Conservation (phyloP, 2,113 vertebrate genomes). For the Leptobrachium ailaonicum region DNA sequence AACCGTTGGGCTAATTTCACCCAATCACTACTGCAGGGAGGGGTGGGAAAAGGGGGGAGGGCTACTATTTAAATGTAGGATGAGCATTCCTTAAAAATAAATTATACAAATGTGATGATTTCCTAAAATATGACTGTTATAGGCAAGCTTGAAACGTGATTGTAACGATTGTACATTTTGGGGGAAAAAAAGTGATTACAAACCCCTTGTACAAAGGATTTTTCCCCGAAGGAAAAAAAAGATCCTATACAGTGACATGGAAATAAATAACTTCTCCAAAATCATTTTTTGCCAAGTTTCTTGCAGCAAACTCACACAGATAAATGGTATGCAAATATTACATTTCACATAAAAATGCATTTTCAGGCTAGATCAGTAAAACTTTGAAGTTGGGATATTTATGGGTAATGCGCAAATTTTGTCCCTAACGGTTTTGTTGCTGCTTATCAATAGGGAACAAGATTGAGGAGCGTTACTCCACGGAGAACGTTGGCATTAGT, state of each 20-base stretch:
- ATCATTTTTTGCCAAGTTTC: not conserved
- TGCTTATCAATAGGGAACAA: conserved; percentile 41
- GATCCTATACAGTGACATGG: too few species aligned
- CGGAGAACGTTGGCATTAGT: not conserved
- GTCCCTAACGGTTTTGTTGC: conserved; percentile 31
- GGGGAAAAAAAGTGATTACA: not conserved
- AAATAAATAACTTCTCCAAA: not conserved
- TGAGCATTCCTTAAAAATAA: too few species aligned
- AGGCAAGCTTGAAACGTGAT: too few species aligned
- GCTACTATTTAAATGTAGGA: too few species aligned
- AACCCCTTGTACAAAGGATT: too few species aligned
- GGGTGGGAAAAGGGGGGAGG: too few species aligned
- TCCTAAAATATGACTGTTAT: too few species aligned
- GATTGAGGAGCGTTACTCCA: not conserved
- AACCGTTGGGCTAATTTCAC: too few species aligned
- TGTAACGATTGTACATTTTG: not conserved
- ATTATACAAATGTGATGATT: too few species aligned
- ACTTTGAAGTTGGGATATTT: conserved; percentile 44
- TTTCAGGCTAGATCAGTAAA: conserved; percentile 18
- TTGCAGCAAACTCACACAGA: not conserved
- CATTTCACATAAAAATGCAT: conserved; percentile 19
- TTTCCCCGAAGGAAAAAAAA: too few species aligned
- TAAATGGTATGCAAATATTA: conserved; percentile 16
- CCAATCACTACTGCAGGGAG: too few species aligned
- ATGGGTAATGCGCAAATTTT: conserved; percentile 19